phyloP scores from a whole-genome alignment of 2,888 invertebrate species.

The Mesodorylaimus sp. region DNA sequence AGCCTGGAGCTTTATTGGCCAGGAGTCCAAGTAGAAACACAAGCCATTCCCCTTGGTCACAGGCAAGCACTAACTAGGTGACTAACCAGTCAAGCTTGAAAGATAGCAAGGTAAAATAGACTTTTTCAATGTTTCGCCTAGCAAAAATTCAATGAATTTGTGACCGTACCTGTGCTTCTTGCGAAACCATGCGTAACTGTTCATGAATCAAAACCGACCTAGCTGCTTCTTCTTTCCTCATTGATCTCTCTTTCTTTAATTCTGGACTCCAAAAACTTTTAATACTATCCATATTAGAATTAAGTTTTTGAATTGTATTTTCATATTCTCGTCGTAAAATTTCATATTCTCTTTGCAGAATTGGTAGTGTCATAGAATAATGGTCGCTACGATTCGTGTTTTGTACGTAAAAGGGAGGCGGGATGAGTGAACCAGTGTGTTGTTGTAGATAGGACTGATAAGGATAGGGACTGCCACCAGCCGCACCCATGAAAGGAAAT shows the following conservation, averaged over 20 bases:
- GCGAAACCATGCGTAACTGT: constrained; percentile 6
- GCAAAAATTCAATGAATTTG: not conserved
- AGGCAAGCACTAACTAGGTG: too few relatives aligned
- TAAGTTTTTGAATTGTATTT: constrained; percentile 86
- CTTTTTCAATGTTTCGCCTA: too few relatives aligned
- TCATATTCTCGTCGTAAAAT: constrained; percentile 81
- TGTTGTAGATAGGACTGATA: not conserved
- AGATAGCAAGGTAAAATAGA: not conserved
- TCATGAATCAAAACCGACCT: constrained; percentile 68
- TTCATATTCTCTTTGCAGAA: constrained; percentile 67
- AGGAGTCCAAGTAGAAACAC: too few relatives aligned
- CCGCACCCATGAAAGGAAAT: too few relatives aligned
- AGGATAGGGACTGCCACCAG: too few relatives aligned
- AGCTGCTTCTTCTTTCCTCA: constrained; percentile 89
- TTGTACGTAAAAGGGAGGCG: not conserved
- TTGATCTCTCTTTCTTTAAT: constrained; percentile 84
- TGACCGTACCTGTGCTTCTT: constrained; percentile 12
- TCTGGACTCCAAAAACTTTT: constrained; percentile 99
- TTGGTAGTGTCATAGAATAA: constrained; percentile 10
- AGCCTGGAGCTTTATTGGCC: too few relatives aligned
- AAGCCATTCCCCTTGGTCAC: too few relatives aligned
- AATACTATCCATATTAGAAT: constrained; percentile 97
- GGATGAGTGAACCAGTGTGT: not conserved
- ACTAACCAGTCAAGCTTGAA: too few relatives aligned
- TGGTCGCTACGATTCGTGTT: constrained; percentile 4